Conservation (phyloP, 1,140 invertebrate species). For the Lucilia cuprina region DNA sequence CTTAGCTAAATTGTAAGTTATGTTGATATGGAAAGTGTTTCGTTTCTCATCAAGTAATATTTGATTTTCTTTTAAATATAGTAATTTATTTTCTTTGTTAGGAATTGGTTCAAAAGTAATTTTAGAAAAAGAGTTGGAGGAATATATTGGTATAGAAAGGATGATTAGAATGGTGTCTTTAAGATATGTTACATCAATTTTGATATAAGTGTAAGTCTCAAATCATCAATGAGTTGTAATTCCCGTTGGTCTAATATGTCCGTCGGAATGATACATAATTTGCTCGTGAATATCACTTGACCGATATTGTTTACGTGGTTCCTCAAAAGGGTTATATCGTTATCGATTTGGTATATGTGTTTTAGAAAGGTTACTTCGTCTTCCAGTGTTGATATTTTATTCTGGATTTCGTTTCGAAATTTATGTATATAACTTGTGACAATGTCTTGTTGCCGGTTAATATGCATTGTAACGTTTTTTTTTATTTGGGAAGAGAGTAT, state of each 20-base stretch:
- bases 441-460: not conserved
- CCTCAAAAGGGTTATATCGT: not conserved
- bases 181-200: not conserved
- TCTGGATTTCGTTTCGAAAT: conserved; percentile 12
- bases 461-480: not conserved
- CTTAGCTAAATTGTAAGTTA: not conserved
- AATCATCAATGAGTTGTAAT: not conserved
- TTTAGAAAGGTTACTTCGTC: not conserved
- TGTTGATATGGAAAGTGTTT: not conserved
- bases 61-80: not conserved
- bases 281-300: not conserved
- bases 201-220: not conserved
- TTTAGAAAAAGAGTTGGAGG: not conserved
- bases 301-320: not conserved
- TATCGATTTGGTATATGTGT: not conserved
- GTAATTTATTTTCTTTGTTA: not conserved
- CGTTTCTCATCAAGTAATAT: not conserved
- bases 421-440: not conserved
- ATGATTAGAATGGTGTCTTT: not conserved
- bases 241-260: conserved; percentile 1
- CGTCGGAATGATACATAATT: not conserved
- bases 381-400: not conserved
- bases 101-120: not conserved
- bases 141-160: not conserved
- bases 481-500: no score